These are phyloP conservation scores for Ostrea edulis DNA, from an alignment of 1,140 invertebrate genomes.

Conservation along the genomic window DNA sequence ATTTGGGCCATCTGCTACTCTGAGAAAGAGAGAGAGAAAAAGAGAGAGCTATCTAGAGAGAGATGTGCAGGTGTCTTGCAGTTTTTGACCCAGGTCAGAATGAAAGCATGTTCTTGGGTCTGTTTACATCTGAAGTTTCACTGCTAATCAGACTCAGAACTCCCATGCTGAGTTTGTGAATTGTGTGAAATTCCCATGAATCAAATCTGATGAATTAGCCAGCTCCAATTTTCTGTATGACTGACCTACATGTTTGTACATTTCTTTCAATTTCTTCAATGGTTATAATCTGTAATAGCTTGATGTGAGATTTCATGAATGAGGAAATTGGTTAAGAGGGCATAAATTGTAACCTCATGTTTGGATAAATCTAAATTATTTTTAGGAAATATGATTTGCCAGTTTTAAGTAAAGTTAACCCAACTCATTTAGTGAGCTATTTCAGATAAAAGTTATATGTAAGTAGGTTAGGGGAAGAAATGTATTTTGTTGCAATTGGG, in stretches of 20 bases:
- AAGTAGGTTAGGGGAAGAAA: background rate
- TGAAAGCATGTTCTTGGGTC: conserved; percentile 27
- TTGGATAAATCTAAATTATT: conserved; percentile 21
- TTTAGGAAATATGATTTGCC: background rate
- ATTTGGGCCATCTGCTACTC: conserved; percentile 11
- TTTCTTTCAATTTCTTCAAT: conserved; percentile 31
- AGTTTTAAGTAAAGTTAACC: conserved; percentile 10
- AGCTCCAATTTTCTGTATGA: conserved; percentile 29
- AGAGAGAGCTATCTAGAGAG: background rate
- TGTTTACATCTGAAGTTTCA: conserved; percentile 26
- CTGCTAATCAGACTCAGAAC: conserved; percentile 18
- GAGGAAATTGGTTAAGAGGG: conserved; percentile 29
- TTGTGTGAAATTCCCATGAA: conserved; percentile 38
- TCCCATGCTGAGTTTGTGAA: conserved; percentile 36
- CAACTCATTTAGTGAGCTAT: background rate
- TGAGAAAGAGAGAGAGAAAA: background rate
- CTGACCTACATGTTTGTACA: conserved; percentile 28
- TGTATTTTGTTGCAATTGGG: background rate
- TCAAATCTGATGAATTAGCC: conserved; percentile 32
- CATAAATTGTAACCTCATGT: conserved; percentile 39
- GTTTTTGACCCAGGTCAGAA: conserved; percentile 19
- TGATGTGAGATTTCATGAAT: conserved; percentile 33
- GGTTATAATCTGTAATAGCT: conserved; percentile 12
- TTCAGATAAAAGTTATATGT: background rate
- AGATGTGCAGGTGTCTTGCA: conserved; percentile 37